A percentile compares a stretch with the other conserved stretches of the same genome.
These are phyloP conservation scores for Malacoraja senta DNA, from an alignment of 2,797 vertebrate genomes.

Conservation along the genomic window DNA sequence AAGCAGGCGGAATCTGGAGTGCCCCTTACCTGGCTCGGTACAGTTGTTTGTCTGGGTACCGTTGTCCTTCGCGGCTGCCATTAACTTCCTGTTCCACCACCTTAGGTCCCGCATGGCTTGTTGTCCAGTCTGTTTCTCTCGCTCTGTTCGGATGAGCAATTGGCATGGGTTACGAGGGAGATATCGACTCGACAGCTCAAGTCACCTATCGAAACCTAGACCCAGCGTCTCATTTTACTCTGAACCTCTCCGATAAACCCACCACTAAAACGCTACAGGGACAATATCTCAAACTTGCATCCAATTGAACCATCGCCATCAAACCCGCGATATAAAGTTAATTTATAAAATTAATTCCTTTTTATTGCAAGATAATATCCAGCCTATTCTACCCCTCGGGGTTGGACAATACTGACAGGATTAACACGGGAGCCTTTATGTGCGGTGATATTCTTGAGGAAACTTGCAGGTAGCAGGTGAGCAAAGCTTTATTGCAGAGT, in stretches of 20 bases:
- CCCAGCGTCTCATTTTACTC: neutral
- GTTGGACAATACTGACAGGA: neutral
- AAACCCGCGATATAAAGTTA: neutral
- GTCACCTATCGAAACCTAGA: neutral
- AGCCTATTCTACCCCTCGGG: no score
- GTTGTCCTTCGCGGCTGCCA: conserved; percentile 17
- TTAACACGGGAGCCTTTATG: neutral
- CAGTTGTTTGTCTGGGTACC: conserved; percentile 36
- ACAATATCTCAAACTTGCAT: neutral
- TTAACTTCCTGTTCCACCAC: conserved; percentile 34
- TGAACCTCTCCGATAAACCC: neutral
- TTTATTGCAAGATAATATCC: neutral
- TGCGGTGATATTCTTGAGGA: no score
- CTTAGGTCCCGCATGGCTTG: neutral
- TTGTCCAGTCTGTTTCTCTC: neutral
- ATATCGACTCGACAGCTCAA: neutral
- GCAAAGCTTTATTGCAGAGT: neutral
- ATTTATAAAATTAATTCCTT: neutral
- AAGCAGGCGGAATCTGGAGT: neutral
- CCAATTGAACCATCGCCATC: no score
- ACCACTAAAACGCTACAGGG: neutral
- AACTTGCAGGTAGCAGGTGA: neutral
- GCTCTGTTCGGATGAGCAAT: conserved; percentile 3
- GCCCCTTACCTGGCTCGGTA: conserved; percentile 35
- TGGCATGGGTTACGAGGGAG: neutral